A percentile compares a stretch with the other conserved stretches of the same genome.
Evolutionary conservation across 2,888 invertebrate species (phyloP).

Genomic region (Dione vanillae): DNA sequence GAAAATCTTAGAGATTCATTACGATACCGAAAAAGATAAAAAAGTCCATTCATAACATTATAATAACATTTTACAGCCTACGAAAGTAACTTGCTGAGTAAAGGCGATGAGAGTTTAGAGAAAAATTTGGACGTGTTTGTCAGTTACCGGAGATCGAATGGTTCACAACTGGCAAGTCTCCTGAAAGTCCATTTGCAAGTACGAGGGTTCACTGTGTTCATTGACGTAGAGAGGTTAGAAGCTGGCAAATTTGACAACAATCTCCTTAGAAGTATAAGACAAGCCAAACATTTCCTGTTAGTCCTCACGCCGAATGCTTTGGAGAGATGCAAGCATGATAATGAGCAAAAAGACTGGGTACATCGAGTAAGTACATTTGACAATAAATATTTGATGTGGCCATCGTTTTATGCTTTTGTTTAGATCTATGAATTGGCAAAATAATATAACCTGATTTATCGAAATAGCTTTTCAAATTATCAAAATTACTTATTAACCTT

Average conservation of each 20-base stretch:
- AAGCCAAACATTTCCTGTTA: slow-evolving; percentile 97
- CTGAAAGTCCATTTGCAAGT: slow-evolving; percentile 98
- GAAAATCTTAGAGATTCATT: background rate
- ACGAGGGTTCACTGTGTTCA: slow-evolving; percentile 97
- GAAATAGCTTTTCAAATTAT: no score
- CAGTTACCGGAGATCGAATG: slow-evolving; percentile 98
- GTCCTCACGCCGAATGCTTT: slow-evolving; percentile 97
- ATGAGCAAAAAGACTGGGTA: slow-evolving; percentile 99
- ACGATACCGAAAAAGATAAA: background rate
- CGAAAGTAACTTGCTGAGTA: slow-evolving; percentile 86
- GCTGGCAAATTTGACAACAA: slow-evolving; percentile 99
- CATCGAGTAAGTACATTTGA: slow-evolving; percentile 91
- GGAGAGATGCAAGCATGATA: slow-evolving; percentile 96
- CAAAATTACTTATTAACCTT: no score
- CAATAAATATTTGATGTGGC: background rate
- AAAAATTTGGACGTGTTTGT: slow-evolving; percentile 98
- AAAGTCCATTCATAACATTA: background rate
- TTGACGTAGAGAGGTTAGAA: slow-evolving; percentile 98
- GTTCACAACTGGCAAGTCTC: slow-evolving; percentile 97
- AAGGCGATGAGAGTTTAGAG: slow-evolving; percentile 91
- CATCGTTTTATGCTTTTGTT: no score
- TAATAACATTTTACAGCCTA: slow-evolving; percentile 73
- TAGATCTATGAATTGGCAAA: no score
- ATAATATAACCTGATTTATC: background rate
- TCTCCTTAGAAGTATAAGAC: slow-evolving; percentile 96